Conservation (phyloP, 2,113 vertebrate species). For the Rhinolophus sinicus region DNA sequence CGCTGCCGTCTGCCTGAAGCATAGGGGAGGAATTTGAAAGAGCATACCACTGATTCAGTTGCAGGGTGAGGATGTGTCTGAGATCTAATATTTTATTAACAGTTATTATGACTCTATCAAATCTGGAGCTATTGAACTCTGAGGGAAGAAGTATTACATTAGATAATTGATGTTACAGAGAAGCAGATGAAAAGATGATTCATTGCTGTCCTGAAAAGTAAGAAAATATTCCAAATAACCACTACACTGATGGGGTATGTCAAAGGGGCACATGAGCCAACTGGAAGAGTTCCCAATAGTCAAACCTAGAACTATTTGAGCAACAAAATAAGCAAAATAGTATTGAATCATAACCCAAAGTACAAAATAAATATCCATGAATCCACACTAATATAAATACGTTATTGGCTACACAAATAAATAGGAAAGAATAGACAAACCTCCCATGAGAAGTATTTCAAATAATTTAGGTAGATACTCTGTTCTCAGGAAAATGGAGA, state of each 20-base stretch:
- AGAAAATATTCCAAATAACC: background rate
- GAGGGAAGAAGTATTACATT: background rate
- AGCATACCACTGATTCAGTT: background rate
- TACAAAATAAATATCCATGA: background rate
- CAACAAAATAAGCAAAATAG: background rate
- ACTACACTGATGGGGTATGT: fast-evolving
- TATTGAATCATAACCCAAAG: background rate
- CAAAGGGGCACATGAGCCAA: background rate
- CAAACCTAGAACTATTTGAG: background rate
- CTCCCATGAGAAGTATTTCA: background rate
- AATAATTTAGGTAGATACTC: background rate
- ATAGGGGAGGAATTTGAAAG: background rate
- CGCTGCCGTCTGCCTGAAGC: background rate
- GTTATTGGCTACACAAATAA: background rate
- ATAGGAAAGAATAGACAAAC: background rate
- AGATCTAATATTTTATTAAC: background rate
- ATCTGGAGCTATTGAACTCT: background rate
- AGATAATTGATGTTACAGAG: background rate
- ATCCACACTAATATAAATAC: background rate
- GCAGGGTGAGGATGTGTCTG: background rate
- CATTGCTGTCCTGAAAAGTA: background rate
- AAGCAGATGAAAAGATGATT: background rate
- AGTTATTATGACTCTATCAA: background rate
- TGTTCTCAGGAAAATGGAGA: background rate
- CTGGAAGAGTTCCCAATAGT: background rate